Base-by-base conservation (phyloP, 2,113 vertebrate species). In the Callorhinus ursinus region DNA sequence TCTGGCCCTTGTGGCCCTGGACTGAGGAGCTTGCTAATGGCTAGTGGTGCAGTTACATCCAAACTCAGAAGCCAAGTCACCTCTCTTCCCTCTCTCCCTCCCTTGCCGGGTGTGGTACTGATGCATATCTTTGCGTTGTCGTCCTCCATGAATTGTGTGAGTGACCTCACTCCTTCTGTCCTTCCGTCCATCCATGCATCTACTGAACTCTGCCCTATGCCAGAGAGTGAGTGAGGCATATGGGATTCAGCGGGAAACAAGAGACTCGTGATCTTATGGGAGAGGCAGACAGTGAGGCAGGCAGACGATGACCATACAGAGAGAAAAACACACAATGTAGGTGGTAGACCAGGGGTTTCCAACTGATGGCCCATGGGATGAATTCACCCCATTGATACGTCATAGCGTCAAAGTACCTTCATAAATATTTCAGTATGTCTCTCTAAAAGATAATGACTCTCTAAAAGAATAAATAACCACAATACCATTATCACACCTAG, bases 361-460 rank as follows among this genome's bases (percentile, higher is more conserved):
- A 88, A 65, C 46, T 39, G 19, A 24, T 69, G 57, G 1, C 39
- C 65, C 28, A 14, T 22, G 42, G 74, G 22, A 42, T 53, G 12
- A 74, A 71, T 77, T 77, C 36, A 39, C 46, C 10, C 21, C 69
- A 72, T 3, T 53, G 46, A 72, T 16, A 18, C 21, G 36, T 36
- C 36, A 36, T 36, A 36, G 36, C 36, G 36, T 94, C 74, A 59
- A 0, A 42, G 8, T 84, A 51, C n/a, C 36, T 67, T 93, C 72
- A 69, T 95, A 89, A 96, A 96, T 95, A 74, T 95, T 96, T 95
- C 53, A 95, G 36, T 24, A 82, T 49, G 10, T 80, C 67, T 88
- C 71, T 90, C 72, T 69, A 83, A 93, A 96, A 95, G 69, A 36
- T 83, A 90, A 97, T 51, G 61, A 92, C 85, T 42, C 39, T 57